These are phyloP conservation scores for Chaenogobius annularis DNA, from an alignment of 2,113 vertebrate genomes.

Conservation along the genomic window DNA sequence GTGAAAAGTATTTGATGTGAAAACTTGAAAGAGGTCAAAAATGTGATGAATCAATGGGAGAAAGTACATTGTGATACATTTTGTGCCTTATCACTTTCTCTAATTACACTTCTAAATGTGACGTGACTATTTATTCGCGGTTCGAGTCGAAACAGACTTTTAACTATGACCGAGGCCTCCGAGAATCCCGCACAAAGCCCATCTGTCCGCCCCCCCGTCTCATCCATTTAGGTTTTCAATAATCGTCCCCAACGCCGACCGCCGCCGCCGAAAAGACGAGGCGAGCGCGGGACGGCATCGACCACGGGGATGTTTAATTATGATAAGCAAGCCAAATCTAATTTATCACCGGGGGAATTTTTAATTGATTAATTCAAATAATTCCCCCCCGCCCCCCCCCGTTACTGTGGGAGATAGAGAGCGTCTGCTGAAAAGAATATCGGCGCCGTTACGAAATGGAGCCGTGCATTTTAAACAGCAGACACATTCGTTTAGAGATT, in stretches of 20 bases:
- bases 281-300: slow-evolving; percentile 54
- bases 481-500: slow-evolving; percentile 46
- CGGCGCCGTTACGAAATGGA: slow-evolving; percentile 23
- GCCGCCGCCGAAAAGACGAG: slow-evolving; percentile 27
- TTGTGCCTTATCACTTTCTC: too few species aligned
- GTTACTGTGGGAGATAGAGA: slow-evolving; percentile 36
- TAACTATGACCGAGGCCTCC: slow-evolving; percentile 59
- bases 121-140: neutral
- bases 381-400: slow-evolving; percentile 2
- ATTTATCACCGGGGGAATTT: slow-evolving; percentile 56
- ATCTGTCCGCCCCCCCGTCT: slow-evolving; percentile 17
- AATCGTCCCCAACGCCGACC: slow-evolving; percentile 54
- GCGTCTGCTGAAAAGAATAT: slow-evolving; percentile 35
- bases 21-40: neutral
- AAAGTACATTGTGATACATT: too few species aligned
- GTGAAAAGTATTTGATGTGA: too few species aligned
- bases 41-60: neutral
- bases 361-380: slow-evolving; percentile 67
- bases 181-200: slow-evolving; percentile 51
- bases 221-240: slow-evolving; percentile 64
- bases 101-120: too few species aligned
- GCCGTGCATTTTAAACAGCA: slow-evolving; percentile 45
- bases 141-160: slow-evolving; percentile 34
- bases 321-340: slow-evolving; percentile 65
- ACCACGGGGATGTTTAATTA: slow-evolving; percentile 66